Evolutionary conservation across 2,113 vertebrate species (phyloP).

Genomic region (Urocitellus parryii): DNA sequence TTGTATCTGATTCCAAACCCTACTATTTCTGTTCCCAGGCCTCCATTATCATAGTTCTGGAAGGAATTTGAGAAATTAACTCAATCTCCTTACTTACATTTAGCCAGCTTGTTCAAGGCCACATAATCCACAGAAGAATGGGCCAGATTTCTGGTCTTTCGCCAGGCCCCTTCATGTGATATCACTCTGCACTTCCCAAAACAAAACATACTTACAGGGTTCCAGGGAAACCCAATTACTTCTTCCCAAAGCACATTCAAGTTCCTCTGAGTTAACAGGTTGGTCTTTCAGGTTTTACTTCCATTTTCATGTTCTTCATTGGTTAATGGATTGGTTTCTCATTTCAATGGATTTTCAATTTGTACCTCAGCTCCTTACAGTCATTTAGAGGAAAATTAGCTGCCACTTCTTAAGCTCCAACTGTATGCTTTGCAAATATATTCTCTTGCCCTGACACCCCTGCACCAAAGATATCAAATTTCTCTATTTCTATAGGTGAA

Average conservation of each 20-base stretch:
- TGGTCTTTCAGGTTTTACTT: not conserved
- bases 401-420: not conserved
- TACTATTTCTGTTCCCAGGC: not conserved
- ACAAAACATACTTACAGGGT: not conserved
- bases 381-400: slow-evolving; percentile 8
- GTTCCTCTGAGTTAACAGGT: not conserved
- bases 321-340: not conserved
- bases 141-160: not conserved
- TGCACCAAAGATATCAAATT: not conserved
- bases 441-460: not conserved
- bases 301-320: not conserved
- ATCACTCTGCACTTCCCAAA: not conserved
- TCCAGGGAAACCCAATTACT: not conserved
- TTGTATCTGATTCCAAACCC: not conserved
- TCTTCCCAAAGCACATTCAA: not conserved
- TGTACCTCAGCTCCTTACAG: not conserved
- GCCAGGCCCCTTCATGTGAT: not conserved
- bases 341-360: not conserved
- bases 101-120: not conserved
- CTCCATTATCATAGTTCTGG: not conserved
- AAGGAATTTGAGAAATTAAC: not conserved
- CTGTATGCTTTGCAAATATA: not conserved
- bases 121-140: not conserved
- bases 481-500: not conserved
- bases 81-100: not conserved